Percentiles rank a stretch among this genome's conserved stretches.
Conservation (phyloP, 2,888 invertebrate genomes). For the Papilio gigon region DNA sequence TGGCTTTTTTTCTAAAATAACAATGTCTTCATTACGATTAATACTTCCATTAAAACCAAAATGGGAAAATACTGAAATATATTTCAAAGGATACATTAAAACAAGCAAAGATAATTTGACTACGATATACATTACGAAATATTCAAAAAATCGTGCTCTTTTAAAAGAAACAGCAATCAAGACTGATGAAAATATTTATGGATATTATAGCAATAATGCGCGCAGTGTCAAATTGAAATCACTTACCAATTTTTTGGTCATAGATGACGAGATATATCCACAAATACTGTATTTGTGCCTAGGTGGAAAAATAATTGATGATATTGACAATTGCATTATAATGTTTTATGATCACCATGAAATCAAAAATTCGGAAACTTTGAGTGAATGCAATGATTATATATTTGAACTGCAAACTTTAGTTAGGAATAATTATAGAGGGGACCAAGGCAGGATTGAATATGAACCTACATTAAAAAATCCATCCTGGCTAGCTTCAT, state of each 20-base stretch:
- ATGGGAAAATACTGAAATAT: conserved; percentile 48
- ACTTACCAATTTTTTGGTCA: conserved; percentile 51
- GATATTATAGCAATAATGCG: conserved; percentile 51
- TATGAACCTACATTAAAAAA: conserved; percentile 47
- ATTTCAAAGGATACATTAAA: conserved; percentile 60
- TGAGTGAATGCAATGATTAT: conserved; percentile 54
- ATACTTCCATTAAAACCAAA: conserved; percentile 56
- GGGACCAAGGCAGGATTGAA: conserved; percentile 31
- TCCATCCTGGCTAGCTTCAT: conserved; percentile 62
- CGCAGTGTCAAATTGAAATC: conserved; percentile 40
- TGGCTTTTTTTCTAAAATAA: conserved; percentile 6
- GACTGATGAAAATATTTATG: conserved; percentile 54
- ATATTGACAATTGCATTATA: conserved; percentile 56
- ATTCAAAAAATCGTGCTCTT: conserved; percentile 45
- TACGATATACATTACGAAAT: conserved; percentile 63
- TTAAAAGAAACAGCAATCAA: conserved; percentile 45
- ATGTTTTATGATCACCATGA: conserved; percentile 67
- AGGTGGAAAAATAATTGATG: conserved; percentile 51
- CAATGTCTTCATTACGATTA: conserved; percentile 52
- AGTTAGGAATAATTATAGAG: conserved; percentile 54
- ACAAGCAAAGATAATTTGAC: conserved; percentile 47
- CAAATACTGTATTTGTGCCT: conserved; percentile 56
- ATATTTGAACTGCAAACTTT: conserved; percentile 61
- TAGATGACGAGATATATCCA: conserved; percentile 48
- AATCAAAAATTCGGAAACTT: conserved; percentile 66